phyloP scores from a whole-genome alignment of 2,888 invertebrate genomes.

The Aplocera efformata region DNA sequence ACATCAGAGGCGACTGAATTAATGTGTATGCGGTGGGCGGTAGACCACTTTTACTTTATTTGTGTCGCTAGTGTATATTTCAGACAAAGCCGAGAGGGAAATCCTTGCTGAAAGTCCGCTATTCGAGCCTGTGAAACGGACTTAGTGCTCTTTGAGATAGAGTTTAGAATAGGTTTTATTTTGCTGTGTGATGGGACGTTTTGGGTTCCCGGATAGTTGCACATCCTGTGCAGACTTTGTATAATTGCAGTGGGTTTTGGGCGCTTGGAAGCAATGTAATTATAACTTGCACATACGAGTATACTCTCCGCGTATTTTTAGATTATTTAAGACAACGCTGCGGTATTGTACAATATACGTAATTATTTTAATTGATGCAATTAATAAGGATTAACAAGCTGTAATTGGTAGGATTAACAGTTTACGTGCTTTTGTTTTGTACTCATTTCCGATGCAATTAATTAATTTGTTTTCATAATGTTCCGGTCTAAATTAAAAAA shows the following conservation, averaged over 20 bases:
- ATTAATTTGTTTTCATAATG: no score
- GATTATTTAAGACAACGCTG: conserved; percentile 18
- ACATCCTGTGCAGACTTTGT: conserved; percentile 61
- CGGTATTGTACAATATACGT: conserved; percentile 5
- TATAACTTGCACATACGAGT: conserved; percentile 52
- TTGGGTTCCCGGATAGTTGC: conserved; percentile 37
- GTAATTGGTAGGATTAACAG: conserved; percentile 4
- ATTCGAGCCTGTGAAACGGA: conserved; percentile 29
- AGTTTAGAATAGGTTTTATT: conserved; percentile 31
- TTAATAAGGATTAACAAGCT: conserved; percentile 5
- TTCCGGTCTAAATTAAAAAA: no score
- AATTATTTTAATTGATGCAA: conserved; percentile 15
- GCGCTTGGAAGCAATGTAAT: conserved; percentile 47
- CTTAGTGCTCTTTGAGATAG: conserved; percentile 32
- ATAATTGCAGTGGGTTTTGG: conserved; percentile 57
- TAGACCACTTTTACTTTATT: conserved; percentile 65
- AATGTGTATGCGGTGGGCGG: conserved; percentile 59
- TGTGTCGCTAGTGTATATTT: conserved; percentile 59
- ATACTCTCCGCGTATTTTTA: conserved; percentile 28
- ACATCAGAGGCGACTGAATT: conserved; percentile 45
- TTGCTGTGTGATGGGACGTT: conserved; percentile 37
- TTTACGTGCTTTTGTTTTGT: neutral
- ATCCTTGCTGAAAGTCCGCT: conserved; percentile 53
- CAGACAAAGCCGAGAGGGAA: conserved; percentile 59
- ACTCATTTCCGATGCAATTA: no score